Evolutionary conservation across 2,888 invertebrate genomes (phyloP), one percentile per base, ranked within the genome.

Genomic region (Crematogaster levior): DNA sequence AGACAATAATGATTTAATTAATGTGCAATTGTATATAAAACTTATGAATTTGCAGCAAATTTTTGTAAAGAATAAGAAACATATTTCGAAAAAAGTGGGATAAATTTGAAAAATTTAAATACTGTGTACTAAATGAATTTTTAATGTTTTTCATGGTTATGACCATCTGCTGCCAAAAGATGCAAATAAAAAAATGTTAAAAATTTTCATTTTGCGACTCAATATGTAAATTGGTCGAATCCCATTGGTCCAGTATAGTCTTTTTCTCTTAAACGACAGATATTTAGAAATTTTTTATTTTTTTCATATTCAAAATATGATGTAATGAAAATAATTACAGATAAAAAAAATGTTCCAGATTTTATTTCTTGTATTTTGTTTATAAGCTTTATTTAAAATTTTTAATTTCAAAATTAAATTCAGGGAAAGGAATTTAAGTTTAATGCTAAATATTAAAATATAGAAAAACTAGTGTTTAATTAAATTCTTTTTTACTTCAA

Each of bases 221-320:
- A 51, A 56, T 56, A 72, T 56, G 56, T 37, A 53, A n/a, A 72
- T n/a, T 56, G 7, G n/a, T 72, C 7, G 15, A 21, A 53, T 72
- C 1, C 0, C 12, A 72, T 18, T 56, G 24, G 10, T 72, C 7
- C 5, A 72, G 27, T n/a, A 12, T 15, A 34, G 3, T 43, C 12
- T 27, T n/a, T 30, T 5, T 7, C n/a, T 43, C n/a, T 40, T 40
- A 24, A 15, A 30, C 30, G 5, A 34, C 7, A 30, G 34, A 48
- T 21, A 30, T 68, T 30, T 15, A 30, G 2, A 1, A 3, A 24
- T 0, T 10, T 6, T 46, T 43, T 73, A 43, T 30, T 30, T 74
- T 30, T 46, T 60, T 2, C 37, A 3, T 34, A 18, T 12, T 72
- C 12, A 43, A 73, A 43, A 30, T n/a, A 53, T 24, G n/a, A 27